Evolutionary conservation across 2,113 vertebrate species (phyloP).

Genomic region (Euleptes europaea): DNA sequence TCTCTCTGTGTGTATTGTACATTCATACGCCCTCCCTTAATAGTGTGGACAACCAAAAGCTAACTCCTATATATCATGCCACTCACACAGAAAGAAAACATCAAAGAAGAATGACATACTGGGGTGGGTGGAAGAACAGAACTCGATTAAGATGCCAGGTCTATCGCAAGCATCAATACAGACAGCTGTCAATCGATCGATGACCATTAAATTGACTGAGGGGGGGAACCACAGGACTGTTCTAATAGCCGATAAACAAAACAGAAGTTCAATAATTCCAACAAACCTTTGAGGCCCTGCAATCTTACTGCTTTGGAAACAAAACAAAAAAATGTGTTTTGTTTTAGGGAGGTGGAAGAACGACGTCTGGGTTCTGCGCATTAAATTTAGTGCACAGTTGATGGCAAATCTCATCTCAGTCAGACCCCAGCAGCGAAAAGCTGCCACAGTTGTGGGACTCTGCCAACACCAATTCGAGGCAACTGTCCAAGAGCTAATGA

Average conservation of each 20-base stretch:
- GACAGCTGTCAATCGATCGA: slow-evolving; percentile 20
- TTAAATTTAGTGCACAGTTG: background rate
- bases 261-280: background rate
- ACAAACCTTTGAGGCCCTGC: background rate
- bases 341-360: background rate
- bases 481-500: no score
- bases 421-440: background rate
- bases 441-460: background rate
- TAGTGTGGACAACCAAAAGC: slow-evolving; percentile 1
- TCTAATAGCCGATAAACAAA: background rate
- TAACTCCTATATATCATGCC: slow-evolving; percentile 5
- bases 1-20: background rate
- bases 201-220: slow-evolving; percentile 3
- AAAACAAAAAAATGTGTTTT: background rate
- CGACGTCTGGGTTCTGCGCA: background rate
- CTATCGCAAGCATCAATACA: background rate
- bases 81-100: background rate
- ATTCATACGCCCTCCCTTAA: background rate
- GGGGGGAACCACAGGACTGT: background rate
- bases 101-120: no score
- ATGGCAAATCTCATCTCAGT: no score
- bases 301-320: slow-evolving; percentile 15
- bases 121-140: background rate
- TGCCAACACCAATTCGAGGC: background rate
- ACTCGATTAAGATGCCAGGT: background rate